phyloP scores from a whole-genome alignment of 2,888 invertebrate genomes.

The Drosophila emarginata region DNA sequence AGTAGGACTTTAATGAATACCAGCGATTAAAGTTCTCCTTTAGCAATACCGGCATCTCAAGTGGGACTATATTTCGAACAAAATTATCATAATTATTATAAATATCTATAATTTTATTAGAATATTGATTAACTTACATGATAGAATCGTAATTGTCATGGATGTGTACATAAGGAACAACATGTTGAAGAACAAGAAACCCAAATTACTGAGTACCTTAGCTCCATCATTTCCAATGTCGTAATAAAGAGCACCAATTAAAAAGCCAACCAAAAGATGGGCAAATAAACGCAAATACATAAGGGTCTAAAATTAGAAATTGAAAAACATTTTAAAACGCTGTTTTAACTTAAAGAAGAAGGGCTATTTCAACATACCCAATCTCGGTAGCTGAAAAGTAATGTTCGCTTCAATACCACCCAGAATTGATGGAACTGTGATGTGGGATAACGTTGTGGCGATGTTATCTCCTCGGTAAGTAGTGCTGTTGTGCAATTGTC shows the following conservation, averaged over 20 bases:
- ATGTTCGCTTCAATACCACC: slow-evolving; percentile 92
- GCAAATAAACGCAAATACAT: slow-evolving; percentile 97
- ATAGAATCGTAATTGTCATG: slow-evolving; percentile 99
- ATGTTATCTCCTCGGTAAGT: slow-evolving; percentile 86
- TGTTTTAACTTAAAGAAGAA: background rate
- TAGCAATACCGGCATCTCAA: slow-evolving; percentile 96
- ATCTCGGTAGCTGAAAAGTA: slow-evolving; percentile 93
- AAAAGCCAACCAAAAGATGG: slow-evolving; percentile 94
- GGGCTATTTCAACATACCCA: slow-evolving; percentile 86
- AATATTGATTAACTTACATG: slow-evolving; percentile 87
- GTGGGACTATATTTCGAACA: slow-evolving; percentile 87
- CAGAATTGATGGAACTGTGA: slow-evolving; percentile 92
- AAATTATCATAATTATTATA: background rate
- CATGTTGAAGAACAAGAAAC: slow-evolving; percentile 99
- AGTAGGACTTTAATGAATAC: slow-evolving; percentile 97
- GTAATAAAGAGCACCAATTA: slow-evolving; percentile 97
- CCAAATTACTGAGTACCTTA: slow-evolving; percentile 97
- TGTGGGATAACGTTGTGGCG: slow-evolving; percentile 91
- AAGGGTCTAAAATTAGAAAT: slow-evolving; percentile 87
- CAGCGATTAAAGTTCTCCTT: slow-evolving; percentile 98
- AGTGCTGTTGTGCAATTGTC: slow-evolving; percentile 88
- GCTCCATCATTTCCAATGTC: slow-evolving; percentile 98
- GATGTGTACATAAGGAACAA: slow-evolving; percentile 99
- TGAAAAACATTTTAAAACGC: no score
- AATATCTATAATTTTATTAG: background rate